Base-by-base conservation (phyloP, 92 coral and sea anemone genomes). In the Paragorgia papillata region DNA sequence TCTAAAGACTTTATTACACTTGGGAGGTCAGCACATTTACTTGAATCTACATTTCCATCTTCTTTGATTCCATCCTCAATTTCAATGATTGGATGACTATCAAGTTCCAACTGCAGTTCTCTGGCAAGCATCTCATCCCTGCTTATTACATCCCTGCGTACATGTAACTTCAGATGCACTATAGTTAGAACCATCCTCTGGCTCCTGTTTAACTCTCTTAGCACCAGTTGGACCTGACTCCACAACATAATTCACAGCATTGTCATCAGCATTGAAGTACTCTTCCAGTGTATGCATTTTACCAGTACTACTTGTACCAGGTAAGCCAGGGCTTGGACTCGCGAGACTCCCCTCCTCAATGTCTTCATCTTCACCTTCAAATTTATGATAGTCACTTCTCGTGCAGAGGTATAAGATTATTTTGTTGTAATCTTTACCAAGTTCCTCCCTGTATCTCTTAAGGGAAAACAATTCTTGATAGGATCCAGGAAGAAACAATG, bases 371-470 rank as follows among this genome's bases (percentile, higher is more conserved):
- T 37, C 43, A 46, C 24, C 53, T 49, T 85, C 54, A 46, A 62
- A 43, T 31, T 43, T 46, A 46, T 63, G 18, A 40, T 49, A 71
- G 75, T 86, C 89, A 65, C 67, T 75, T 57, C 67, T 63, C 22
- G 86, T 57, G 61, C 89, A 85, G 10, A 85, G 70, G 64, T 85
- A 85, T 35, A 85, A 49, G 12, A 80, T 71, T 24, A 85, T 85
- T 73, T 73, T 80, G 25, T 62, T 73, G 75, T 59, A 85, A 15
- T 85, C 89, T 58, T 62, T 64, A 9, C 89, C 89, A 24, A 76
- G 13, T 75, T 85, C 86, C 50, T 85, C 85, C 26, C 63, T 57
- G 61, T 85, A 85, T 20, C 86, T 75, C 55, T 32, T 53, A 9
- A 76, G 70, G 1, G 83, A 44, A 49, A 86, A 82, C 14, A 46